Evolutionary conservation across 2,797 vertebrate genomes (phyloP), one percentile per base, ranked within the genome.

Genomic region (Sternarchorhynchus goeldii): DNA sequence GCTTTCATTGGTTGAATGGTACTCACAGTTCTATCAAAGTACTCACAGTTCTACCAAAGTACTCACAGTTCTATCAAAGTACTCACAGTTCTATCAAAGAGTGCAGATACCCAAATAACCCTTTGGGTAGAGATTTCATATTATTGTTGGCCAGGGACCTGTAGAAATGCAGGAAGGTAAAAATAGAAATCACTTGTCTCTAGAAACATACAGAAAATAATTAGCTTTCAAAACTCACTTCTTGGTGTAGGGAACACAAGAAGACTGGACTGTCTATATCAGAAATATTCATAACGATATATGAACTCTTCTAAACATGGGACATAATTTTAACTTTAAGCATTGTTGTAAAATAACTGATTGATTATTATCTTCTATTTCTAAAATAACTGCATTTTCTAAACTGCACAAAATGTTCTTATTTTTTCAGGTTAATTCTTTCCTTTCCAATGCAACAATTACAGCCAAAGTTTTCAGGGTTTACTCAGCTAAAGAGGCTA

Each of bases 51-150:
- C 96, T 90, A 98, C 95, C 89, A 99, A 89, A 31, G 97, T 89
- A 97, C 97, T 99, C 93, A 99, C 97, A 99, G 91, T 88, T 99
- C 96, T 90, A 98, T 95, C 89, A 99, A 89, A 31, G 97, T 89
- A 97, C 97, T 99, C 93, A 99, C 97, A 99, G 91, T 88, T 99
- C 96, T 90, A 98, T 95, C 89, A 99, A 89, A 31, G 97, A 99
- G 86, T 97, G 95, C 90, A 99, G 93, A 88, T 98, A 94, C 36
- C 91, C 93, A 88, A 99, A 98, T 86, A 98, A 92, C 72, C 97
- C 93, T 87, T 95, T 95, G 36, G 96, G 96, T 89, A 99, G 92
- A 86, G 91, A 91, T 90, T 90, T 95, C 88, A 99, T 93, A 78
- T 95, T 94, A 91, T 98, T 99, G 88, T 98, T 98, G 87, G 97